Evolutionary conservation across 2,797 vertebrate species (phyloP), one percentile per base, ranked within the genome.

Genomic region (Lacerta viridis): DNA sequence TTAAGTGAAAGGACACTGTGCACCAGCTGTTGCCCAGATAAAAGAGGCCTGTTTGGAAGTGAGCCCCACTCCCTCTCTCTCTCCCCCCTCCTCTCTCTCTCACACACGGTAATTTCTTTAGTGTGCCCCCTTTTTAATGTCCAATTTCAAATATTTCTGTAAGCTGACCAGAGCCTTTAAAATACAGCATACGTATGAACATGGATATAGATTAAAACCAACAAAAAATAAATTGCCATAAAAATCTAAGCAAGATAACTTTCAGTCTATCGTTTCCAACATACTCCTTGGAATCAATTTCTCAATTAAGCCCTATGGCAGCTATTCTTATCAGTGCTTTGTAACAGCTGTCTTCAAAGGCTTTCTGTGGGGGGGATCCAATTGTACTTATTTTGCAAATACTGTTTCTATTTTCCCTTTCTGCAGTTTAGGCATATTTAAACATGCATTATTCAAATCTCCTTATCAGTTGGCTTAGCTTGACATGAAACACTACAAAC

Each of bases 361-460:
- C 68, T 74, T 74, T 84, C 68, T 83, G 13, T 27, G 72, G 72
- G 33, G 7, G 36, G 46, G 43, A 80, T 46, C n/a, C 8, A 64
- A 41, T 27, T 78, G 81, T 46, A 80, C 36, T 64, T 90, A 77
- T 86, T 82, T 79, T 74, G 29, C 68, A 66, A 83, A 66, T 74
- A 78, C 33, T 13, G 11, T 41, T 10, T 71, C 46, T 78, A 8
- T 69, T 64, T 89, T 3, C 39, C 88, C 77, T 1, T 86, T 41
- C 87, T 81, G 87, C 74, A 7, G 80, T 82, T 84, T 87, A 92
- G 43, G 36, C 69, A n/a, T 77, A 69, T 23, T 87, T 41, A 27
- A 92, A 87, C 1, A 5, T 13, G 4, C 55, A 90, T 80, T 85
- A 29, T n/a, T 36, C 78, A 87, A 80, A 71, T 39, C 23, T 86